Base-by-base conservation (phyloP, 2,113 vertebrate species). In the Brachionichthys hirsutus region DNA sequence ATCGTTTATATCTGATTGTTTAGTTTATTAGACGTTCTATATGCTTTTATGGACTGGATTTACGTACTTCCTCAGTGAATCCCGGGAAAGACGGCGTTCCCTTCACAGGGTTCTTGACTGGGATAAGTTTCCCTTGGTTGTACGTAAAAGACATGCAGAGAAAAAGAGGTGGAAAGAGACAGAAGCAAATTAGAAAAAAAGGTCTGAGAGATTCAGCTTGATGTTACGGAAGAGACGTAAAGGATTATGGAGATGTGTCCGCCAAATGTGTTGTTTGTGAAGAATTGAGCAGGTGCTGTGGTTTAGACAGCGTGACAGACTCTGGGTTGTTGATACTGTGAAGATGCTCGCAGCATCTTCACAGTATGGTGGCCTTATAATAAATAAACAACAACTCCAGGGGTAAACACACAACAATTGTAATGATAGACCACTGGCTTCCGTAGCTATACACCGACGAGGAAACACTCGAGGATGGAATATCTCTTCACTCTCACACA, bases 301-400 rank as follows among this genome's bases (percentile, higher is more conserved):
- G 51, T 74, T 68, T 50, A 44, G 74, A 67, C 22, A 44, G 77
- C 70, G 62, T 63, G 78, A 84, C 50, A 75, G 80, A 90, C 88
- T 87, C 85, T 80, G 85, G 85, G 88, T 88, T 90, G 88, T 88
- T 89, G 88, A 90, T 87, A 91, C 90, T 90, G 45, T 89, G 88
- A 91, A 89, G 78, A 81, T 67, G 77, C 85, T 87, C 53, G 30
- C 60, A 79, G 78, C 78, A 64, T 84, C 75, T 77, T 85, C 79
- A 80, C 81, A 75, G 90, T 89, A 88, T 85, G 85, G 91, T 92
- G 91, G 92, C 92, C 92, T 92, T 92, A 92, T 90, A 89, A 89
- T 86, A 82, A 89, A 89, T 84, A 78, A 73, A 83, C 82, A 87
- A 81, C 85, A 85, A 85, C 82, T 78, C 85, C 77, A 78, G 79